Conservation (phyloP, 2,113 vertebrate species). For the Dendrocopos noguchii region DNA sequence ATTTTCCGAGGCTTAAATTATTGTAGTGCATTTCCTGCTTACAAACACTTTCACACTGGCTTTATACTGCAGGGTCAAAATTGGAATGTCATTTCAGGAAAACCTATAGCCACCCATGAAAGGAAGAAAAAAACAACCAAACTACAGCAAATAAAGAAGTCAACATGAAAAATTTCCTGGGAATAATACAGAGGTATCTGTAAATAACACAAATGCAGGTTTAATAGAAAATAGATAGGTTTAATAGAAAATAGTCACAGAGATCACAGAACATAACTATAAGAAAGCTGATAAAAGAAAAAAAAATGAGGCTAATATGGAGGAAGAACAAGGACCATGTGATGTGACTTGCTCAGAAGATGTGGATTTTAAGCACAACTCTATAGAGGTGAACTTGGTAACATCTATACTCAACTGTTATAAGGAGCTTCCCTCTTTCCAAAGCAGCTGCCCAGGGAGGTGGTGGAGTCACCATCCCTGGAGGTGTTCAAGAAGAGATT, state of each 20-base stretch:
- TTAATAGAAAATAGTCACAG: background rate
- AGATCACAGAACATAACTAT: background rate
- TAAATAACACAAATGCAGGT: constrained; percentile 3
- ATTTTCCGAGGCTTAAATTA: background rate
- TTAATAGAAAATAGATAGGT: constrained; percentile 12
- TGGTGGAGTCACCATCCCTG: too few relatives aligned
- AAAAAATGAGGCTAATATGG: background rate
- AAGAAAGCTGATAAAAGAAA: background rate
- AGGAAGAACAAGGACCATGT: background rate
- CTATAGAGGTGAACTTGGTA: background rate
- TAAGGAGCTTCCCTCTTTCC: background rate
- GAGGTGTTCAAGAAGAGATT: too few relatives aligned
- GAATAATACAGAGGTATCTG: background rate
- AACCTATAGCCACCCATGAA: constrained; percentile 10
- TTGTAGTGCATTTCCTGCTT: background rate
- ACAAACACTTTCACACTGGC: background rate
- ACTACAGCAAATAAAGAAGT: constrained; percentile 23
- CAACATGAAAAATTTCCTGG: constrained; percentile 6
- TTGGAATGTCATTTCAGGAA: constrained; percentile 34
- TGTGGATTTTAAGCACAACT: background rate
- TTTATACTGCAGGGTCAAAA: constrained; percentile 31
- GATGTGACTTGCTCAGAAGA: background rate
- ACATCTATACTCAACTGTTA: background rate
- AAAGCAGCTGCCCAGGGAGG: too few relatives aligned
- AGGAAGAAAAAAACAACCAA: constrained; percentile 28